Evolutionary conservation across 2,888 invertebrate genomes (phyloP).

Genomic region (Keiferia lycopersicella): DNA sequence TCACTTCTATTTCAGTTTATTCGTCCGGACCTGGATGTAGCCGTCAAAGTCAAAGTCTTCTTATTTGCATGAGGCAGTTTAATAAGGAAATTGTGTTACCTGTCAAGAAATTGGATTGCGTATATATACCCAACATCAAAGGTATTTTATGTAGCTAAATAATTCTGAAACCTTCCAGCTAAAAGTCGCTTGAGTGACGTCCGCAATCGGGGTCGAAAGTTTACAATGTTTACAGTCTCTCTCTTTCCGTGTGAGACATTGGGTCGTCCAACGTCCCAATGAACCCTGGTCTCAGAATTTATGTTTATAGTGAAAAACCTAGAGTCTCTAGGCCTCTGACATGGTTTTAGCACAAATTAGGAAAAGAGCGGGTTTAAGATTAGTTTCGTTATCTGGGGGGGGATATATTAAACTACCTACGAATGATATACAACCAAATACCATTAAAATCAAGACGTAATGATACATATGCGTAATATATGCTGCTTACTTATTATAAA

Average conservation of each 20-base stretch:
- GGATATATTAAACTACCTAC: too few species aligned
- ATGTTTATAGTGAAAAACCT: too few species aligned
- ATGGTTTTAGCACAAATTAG: too few species aligned
- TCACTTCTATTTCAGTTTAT: background rate
- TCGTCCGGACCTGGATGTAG: background rate
- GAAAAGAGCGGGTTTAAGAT: too few species aligned
- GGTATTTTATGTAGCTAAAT: conserved; percentile 26
- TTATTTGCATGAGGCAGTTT: conserved; percentile 36
- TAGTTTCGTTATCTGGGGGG: too few species aligned
- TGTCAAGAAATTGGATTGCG: conserved; percentile 39
- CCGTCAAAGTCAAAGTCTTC: conserved; percentile 30
- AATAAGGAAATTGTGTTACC: conserved; percentile 35
- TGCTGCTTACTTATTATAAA: too few species aligned
- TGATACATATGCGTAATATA: too few species aligned
- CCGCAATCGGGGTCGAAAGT: conserved; percentile 14
- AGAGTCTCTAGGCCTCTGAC: too few species aligned
- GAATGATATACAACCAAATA: too few species aligned
- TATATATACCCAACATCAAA: conserved; percentile 35
- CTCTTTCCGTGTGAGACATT: too few species aligned
- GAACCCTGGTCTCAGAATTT: too few species aligned
- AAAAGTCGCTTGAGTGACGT: background rate
- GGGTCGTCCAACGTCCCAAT: background rate
- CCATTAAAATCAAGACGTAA: too few species aligned
- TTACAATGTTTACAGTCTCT: conserved; percentile 1
- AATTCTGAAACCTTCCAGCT: conserved; percentile 6